These are phyloP conservation scores for Clinocottus analis DNA, from an alignment of 2,113 vertebrate genomes.

Conservation along the genomic window DNA sequence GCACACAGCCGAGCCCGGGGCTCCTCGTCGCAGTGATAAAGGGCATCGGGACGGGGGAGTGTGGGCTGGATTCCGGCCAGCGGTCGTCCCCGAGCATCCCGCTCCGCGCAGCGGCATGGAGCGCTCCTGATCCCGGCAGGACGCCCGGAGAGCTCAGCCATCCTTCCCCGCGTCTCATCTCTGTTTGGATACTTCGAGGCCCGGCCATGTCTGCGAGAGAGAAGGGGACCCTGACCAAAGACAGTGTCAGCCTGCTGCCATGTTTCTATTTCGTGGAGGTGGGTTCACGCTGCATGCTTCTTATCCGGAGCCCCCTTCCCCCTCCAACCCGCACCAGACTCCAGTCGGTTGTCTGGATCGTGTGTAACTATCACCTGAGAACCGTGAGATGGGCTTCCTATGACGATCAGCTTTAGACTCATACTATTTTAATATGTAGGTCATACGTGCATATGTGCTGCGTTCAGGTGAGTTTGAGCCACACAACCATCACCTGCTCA, in stretches of 20 bases:
- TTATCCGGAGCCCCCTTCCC: neutral
- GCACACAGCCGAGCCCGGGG: conserved; percentile 27
- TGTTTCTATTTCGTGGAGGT: conserved; percentile 99
- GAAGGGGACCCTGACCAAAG: conserved; percentile 89
- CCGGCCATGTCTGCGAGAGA: conserved; percentile 91
- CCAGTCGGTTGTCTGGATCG: neutral
- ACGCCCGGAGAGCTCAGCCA: conserved; percentile 37
- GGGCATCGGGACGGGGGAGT: neutral
- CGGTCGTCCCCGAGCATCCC: conserved; percentile 9
- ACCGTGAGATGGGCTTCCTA: neutral
- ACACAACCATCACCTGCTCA: neutral
- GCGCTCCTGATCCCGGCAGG: conserved; percentile 66
- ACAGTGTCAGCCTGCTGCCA: conserved; percentile 95
- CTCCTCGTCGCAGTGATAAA: neutral
- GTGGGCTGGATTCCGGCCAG: neutral
- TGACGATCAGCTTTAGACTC: neutral
- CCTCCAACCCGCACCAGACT: neutral
- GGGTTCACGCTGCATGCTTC: conserved; percentile 66
- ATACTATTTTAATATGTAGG: conserved; percentile 10
- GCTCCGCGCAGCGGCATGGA: conserved; percentile 41
- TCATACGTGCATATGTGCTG: neutral
- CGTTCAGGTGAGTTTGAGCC: neutral
- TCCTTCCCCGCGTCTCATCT: conserved; percentile 23
- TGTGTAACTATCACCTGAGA: neutral
- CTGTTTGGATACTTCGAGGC: conserved; percentile 48